These are phyloP conservation scores for Hyaena hyaena DNA, from an alignment of 2,113 vertebrate genomes.

Conservation along the genomic window DNA sequence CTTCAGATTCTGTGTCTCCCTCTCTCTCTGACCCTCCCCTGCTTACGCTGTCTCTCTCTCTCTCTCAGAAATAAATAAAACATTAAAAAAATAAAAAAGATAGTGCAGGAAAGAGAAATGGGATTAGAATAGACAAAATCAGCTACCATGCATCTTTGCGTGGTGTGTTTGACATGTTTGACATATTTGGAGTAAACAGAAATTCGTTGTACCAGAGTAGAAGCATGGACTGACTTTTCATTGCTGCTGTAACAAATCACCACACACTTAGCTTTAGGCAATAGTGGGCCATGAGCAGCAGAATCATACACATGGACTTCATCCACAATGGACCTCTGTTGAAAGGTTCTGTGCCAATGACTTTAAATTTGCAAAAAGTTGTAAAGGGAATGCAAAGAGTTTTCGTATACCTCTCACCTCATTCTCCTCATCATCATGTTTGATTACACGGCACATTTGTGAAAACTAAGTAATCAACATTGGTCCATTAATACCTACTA, in stretches of 20 bases:
- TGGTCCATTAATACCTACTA: neutral
- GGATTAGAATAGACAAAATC: neutral
- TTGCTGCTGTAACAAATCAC: neutral
- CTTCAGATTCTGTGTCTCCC: no score
- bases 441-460: neutral
- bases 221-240: neutral
- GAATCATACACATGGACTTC: neutral
- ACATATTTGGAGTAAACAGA: neutral
- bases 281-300: fast-evolving
- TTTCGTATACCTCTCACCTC: neutral
- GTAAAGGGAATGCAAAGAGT: neutral
- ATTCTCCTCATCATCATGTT: neutral
- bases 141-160: neutral
- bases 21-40: no score
- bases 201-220: neutral
- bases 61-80: no score
- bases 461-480: neutral
- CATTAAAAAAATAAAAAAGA: neutral
- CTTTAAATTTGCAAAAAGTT: neutral
- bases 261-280: neutral
- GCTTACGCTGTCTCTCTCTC: no score
- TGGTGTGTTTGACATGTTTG: neutral
- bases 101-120: neutral
- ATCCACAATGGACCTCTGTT: neutral
- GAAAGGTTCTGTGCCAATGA: neutral